Evolutionary conservation across 2,113 vertebrate species (phyloP), one percentile per base, ranked within the genome.

Genomic region (Gymnogyps californianus): DNA sequence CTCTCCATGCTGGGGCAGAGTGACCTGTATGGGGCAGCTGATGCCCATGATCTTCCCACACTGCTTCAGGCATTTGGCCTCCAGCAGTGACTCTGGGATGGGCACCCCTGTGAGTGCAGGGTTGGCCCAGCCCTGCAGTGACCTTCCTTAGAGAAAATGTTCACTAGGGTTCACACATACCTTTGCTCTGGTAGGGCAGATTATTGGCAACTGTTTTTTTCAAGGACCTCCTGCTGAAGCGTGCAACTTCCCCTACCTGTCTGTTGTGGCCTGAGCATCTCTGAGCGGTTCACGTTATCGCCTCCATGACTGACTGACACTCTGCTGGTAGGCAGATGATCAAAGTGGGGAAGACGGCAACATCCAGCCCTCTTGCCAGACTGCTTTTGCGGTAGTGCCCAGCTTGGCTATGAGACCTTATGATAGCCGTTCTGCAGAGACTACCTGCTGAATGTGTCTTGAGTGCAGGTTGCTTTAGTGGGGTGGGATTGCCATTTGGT

Each of bases 1-100:
- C 98, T 99, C 55, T 99, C 99, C 96, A 99, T 99, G 99, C 98
- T 99, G 98, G 99, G 99, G 78, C 99, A 99, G 97, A 99, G 99
- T 40, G 98, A 99, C n/a, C 98, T 99, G 47, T 99, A 99, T 1
- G 79, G 98, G 7, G 99, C 99, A 0, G 99, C 99, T 0, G 99
- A 99, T 96, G 98, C 98, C 46, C 98, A 92, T 22, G 99, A 99
- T 92, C 98, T 99, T 88, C 97, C 99, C 93, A 96, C 98, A 1
- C 98, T 99, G 85, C 98, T 99, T 81, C 93, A 93, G 69, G 98
- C 99, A 40, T 99, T 99, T 93, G 98, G 98, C 92, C 98, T 99
- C 85, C 98, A 98, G 91, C 99, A 99, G 93, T 99, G 98, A 98
- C 98, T 96, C 77, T 84, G 88, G 95, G 98, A 98, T 19, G 93